phyloP scores from a whole-genome alignment of 2,797 vertebrate species.

The Paratrypauchen microcephalus region DNA sequence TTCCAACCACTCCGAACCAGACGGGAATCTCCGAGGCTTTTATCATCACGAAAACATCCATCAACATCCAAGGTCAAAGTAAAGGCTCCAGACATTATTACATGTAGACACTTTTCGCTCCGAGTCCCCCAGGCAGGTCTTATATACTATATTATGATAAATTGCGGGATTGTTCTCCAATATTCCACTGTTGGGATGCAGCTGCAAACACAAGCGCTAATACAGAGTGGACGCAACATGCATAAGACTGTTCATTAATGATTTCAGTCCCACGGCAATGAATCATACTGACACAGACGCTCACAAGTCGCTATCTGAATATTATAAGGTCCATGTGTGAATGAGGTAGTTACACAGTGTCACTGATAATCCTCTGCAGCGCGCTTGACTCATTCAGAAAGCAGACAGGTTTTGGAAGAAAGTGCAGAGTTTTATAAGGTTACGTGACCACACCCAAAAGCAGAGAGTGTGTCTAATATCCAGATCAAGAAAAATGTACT shows the following conservation, averaged over 20 bases:
- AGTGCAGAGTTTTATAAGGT: not conserved
- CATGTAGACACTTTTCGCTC: conserved; percentile 25
- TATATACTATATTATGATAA: conserved; percentile 24
- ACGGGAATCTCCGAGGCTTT: conserved; percentile 3
- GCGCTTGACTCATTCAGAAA: conserved; percentile 41
- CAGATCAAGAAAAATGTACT: not conserved
- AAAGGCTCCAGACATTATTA: conserved; percentile 28
- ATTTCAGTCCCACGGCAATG: conserved; percentile 56
- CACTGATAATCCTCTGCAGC: conserved; percentile 38
- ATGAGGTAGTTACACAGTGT: conserved; percentile 64
- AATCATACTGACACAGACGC: conserved; percentile 38
- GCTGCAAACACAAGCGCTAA: conserved; percentile 33
- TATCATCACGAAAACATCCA: conserved; percentile 19
- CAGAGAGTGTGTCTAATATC: not conserved
- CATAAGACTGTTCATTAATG: conserved; percentile 43
- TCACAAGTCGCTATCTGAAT: conserved; percentile 40
- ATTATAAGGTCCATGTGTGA: conserved; percentile 67
- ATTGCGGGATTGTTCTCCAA: conserved; percentile 24
- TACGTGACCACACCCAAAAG: not conserved
- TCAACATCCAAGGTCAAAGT: conserved; percentile 16
- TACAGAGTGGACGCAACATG: conserved; percentile 8
- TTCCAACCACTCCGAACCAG: conserved; percentile 11
- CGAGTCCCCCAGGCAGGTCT: conserved; percentile 10
- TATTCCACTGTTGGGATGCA: conserved; percentile 32
- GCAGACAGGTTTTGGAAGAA: conserved; percentile 15